Evolutionary conservation across 2,797 vertebrate genomes (phyloP).

Genomic region (Danio aesculapii): DNA sequence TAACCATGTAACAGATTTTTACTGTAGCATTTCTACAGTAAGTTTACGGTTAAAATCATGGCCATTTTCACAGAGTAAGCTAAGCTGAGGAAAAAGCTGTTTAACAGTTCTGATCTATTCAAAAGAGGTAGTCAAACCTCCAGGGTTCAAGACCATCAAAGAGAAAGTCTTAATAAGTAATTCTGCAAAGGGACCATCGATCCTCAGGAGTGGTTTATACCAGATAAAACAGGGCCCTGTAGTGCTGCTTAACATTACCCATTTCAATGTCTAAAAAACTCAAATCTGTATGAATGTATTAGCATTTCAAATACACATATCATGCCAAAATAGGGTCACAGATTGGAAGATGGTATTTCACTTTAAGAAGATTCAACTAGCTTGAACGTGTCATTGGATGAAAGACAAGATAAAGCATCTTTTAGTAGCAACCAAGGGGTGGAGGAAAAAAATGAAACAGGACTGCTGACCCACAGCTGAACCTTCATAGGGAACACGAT

Average conservation of each 20-base stretch:
- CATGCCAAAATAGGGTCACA: neutral
- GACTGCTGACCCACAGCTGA: neutral
- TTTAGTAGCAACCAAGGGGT: neutral
- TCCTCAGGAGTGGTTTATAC: neutral
- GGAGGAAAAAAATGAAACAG: neutral
- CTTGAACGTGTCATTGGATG: neutral
- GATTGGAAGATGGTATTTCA: neutral
- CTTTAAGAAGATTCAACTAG: neutral
- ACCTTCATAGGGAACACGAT: neutral
- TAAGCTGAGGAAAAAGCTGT: slow-evolving; percentile 5
- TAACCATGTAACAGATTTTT: too few species aligned
- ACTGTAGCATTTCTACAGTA: too few species aligned
- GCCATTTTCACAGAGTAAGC: neutral
- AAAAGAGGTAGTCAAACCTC: slow-evolving; percentile 33
- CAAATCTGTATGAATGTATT: neutral
- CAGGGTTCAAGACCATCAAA: slow-evolving; percentile 34
- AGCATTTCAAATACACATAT: slow-evolving; percentile 1
- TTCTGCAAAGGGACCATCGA: neutral
- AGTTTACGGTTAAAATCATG: too few species aligned
- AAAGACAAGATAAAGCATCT: neutral
- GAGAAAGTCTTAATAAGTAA: slow-evolving; percentile 21
- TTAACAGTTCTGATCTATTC: slow-evolving; percentile 37
- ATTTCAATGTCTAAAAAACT: neutral
- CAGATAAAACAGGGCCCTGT: neutral
- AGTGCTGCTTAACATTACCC: slow-evolving; percentile 6